Conservation (phyloP, 2,113 vertebrate genomes). For the Leptobrachium leishanense region DNA sequence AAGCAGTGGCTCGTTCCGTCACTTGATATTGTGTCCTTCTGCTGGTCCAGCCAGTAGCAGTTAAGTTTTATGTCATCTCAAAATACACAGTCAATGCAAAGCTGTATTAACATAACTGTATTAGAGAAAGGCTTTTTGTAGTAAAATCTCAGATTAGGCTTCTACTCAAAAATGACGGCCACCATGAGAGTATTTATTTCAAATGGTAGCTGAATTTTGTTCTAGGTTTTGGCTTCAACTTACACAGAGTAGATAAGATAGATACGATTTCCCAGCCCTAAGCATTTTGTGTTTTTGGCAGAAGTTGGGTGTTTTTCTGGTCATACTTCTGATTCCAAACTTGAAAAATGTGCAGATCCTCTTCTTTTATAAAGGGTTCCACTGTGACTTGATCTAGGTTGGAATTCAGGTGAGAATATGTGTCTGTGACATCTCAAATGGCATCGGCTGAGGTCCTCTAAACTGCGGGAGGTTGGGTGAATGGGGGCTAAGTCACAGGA, state of each 20-base stretch:
- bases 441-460: constrained; percentile 82
- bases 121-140: constrained; percentile 30
- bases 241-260: constrained; percentile 16
- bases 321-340: constrained; percentile 93
- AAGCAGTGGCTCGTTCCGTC: constrained; percentile 15
- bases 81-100: constrained; percentile 39
- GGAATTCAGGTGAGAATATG: constrained; percentile 67
- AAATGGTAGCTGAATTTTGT: constrained; percentile 28
- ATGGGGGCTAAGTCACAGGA: constrained; percentile 62
- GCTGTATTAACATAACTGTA: constrained; percentile 15
- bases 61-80: constrained; percentile 20
- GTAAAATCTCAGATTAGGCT: constrained; percentile 28
- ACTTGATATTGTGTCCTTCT: constrained; percentile 27
- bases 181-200: constrained; percentile 27
- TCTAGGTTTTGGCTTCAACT: constrained; percentile 44
- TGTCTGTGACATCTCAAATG: constrained; percentile 57
- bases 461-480: constrained; percentile 81
- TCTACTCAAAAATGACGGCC: constrained; percentile 40
- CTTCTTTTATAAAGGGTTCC: constrained; percentile 84
- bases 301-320: constrained; percentile 46
- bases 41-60: constrained; percentile 47
- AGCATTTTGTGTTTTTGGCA: constrained; percentile 23
- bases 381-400: constrained; percentile 63
- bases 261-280: constrained; percentile 14
- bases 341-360: constrained; percentile 91